Evolutionary conservation across 1,140 invertebrate genomes (phyloP), one percentile per base, ranked within the genome.

Genomic region (Cotesia glomerata): DNA sequence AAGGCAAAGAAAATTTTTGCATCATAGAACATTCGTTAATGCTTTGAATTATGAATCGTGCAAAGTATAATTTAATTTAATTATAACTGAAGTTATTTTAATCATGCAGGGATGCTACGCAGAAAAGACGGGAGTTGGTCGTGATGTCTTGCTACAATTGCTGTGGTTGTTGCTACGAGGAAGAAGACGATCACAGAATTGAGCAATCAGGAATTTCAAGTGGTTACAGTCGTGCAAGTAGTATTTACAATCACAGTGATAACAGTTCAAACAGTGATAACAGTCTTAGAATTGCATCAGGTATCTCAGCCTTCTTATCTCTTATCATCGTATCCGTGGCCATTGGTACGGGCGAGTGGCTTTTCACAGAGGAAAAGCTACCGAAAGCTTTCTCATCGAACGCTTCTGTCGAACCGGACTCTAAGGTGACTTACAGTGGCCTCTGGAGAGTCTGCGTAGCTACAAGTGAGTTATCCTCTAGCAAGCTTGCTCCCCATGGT

Each of bases 301-400:
- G 79, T 51, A 71, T 90, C 39, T 86, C 86, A n/a, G 88, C 90
- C 4, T 80, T 88, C 54, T 77, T 90, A 16, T 89, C 89, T n/a
- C 79, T 90, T 45, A 78, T 88, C 34, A 86, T 89, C 65, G 88
- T 91, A 62, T 83, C 85, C 59, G 83, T 90, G 5, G 89, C 89
- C 49, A 87, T 91, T 63, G 84, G 85, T 13, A 90, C 90, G 16
- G 89, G 88, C 73, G 84, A 89, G 75, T 91, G 90, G 90, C 79
- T 91, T 3, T 81, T 90, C 39, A 90, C 89, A 32, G 88, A 90
- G 69, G 90, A 91, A 80, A 88, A 87, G 76, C 88, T 91, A 75
- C 83, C 87, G 11, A 89, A 89, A 77, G 78, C 84, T 61, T 70
- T 76, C 51, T 80, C 83, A 11, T 74, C 77, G 32, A 84, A 85